A percentile compares a stretch with the other conserved stretches of the same genome.
Evolutionary conservation across 2,797 vertebrate species (phyloP).

Genomic region (Manis pentadactyla): DNA sequence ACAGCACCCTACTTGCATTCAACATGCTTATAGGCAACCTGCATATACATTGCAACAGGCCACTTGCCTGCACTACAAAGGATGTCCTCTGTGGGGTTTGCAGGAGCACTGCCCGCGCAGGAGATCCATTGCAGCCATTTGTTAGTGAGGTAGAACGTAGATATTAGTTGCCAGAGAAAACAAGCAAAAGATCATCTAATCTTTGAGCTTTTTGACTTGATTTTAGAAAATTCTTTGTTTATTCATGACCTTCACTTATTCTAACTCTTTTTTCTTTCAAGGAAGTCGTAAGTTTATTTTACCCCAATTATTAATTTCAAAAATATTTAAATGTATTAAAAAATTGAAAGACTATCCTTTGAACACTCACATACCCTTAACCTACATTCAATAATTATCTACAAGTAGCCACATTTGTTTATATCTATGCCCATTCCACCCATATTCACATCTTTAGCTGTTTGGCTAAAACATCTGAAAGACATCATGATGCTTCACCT

Average conservation of each 20-base stretch:
- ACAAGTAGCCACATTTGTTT: not conserved
- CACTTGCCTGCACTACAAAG: not conserved
- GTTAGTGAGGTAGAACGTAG: not conserved
- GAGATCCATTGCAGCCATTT: not conserved
- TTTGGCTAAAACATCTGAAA: not conserved
- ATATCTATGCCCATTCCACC: not conserved
- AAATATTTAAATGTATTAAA: not conserved
- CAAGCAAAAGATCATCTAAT: not conserved
- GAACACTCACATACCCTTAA: not conserved
- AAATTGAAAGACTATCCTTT: not conserved
- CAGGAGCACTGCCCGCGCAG: no score
- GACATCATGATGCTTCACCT: not conserved
- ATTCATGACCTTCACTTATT: not conserved
- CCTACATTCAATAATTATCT: not conserved
- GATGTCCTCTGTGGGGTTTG: not conserved
- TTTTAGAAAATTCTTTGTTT: slow-evolving; percentile 16
- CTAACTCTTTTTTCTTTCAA: not conserved
- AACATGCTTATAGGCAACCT: rapidly evolving
- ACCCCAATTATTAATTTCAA: not conserved
- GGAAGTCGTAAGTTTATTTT: not conserved
- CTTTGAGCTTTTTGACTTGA: not conserved
- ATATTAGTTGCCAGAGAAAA: not conserved
- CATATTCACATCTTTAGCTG: not conserved
- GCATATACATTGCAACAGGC: not conserved
- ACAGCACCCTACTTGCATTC: not conserved